Base-by-base conservation (phyloP, 2,113 vertebrate species). In the Rhineura floridana region DNA sequence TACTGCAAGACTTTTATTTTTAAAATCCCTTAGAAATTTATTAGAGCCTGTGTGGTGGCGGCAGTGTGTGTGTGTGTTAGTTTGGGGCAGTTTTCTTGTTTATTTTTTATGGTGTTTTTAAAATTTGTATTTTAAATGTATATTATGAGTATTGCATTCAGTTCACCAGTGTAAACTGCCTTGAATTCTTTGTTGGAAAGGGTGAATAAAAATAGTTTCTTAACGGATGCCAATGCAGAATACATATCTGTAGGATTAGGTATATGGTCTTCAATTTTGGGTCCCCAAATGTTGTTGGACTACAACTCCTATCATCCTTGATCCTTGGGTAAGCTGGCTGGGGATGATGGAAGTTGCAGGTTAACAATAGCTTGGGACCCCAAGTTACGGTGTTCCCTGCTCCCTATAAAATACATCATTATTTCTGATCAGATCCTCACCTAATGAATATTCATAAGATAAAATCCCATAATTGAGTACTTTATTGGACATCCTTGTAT, bases 401-500 rank as follows among this genome's bases (percentile, higher is more conserved):
- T 67, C 46, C 63, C 44, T 30, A 36, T 83, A 46, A 67, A 83
- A 44, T 28, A 82, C 42, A 70, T 69, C 44, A 36, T 83, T 69
- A 48, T 48, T 36, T 83, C 44, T 50, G 17, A 83, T 70, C 63
- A 52, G 44, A 50, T 52, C 65, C 65, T 52, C 44, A 50, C 33
- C 46, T 70, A 69, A 69, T 83, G 81, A 69, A 83, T 84, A 84
- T 84, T 84, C 65, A 69, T 69, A 21, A 70, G 33, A 4, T 48
- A 23, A n/a, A n/a, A 50, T 17, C 28, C 7, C 10, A 12, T 84
- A 84, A 84, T 52, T 36, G 67, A 48, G 23, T 36, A 70, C 65
- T 84, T 84, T 15, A 84, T 70, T 84, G 67, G 33, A 84, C 82
- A 84, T 46, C 67, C 46, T 52, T 84, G 46, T 72, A 70, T 84